These are phyloP conservation scores for Xiphydria camelus DNA, from an alignment of 2,888 invertebrate genomes.

Conservation along the genomic window DNA sequence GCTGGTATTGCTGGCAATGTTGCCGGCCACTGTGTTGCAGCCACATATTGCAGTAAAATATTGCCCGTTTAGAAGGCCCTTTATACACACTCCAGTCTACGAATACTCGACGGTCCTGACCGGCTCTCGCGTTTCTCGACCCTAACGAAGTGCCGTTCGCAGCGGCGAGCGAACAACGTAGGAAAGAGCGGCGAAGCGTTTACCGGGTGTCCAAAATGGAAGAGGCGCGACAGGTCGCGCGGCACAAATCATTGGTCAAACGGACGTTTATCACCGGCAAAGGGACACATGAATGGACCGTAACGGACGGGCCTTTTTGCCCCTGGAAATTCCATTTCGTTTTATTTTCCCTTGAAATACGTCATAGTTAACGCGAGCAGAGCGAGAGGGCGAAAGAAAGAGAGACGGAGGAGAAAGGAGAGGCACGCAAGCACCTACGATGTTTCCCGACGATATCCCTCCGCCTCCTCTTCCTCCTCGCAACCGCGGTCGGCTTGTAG, in stretches of 20 bases:
- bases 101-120: too few relatives aligned
- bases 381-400: not conserved
- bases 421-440: not conserved
- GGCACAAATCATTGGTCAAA: constrained; percentile 18
- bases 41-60: too few relatives aligned
- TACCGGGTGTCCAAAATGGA: too few relatives aligned
- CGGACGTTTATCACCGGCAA: constrained; percentile 32
- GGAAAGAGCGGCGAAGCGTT: too few relatives aligned
- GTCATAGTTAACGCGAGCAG: constrained; percentile 4
- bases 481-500: not conserved
- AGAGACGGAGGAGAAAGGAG: not conserved
- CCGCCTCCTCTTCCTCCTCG: not conserved
- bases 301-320: constrained; percentile 18
- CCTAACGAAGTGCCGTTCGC: too few relatives aligned
- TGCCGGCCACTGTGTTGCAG: too few relatives aligned
- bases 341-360: constrained; percentile 1
- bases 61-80: too few relatives aligned
- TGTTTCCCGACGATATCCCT: not conserved
- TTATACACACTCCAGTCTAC: too few relatives aligned
- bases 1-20: too few relatives aligned
- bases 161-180: too few relatives aligned
- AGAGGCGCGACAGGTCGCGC: constrained; percentile 1
- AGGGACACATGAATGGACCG: constrained; percentile 34
- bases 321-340: constrained; percentile 6
- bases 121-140: too few relatives aligned